phyloP scores from a whole-genome alignment of 1,140 invertebrate species.

The Tachypleus tridentatus region DNA sequence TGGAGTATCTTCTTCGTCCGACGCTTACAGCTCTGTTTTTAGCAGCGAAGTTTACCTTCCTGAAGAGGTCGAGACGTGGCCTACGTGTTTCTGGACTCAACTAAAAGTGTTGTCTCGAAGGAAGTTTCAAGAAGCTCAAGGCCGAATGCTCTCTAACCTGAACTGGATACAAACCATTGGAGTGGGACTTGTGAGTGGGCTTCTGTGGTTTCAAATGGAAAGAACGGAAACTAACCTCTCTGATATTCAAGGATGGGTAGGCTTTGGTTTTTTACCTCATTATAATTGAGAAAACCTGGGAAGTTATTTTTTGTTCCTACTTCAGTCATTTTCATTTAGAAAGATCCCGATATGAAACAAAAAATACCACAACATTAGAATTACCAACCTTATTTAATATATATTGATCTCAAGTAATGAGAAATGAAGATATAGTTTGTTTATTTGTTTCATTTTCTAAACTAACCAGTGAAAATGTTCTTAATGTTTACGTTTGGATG shows the following conservation, averaged over 20 bases:
- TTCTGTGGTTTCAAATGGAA: conserved; percentile 66
- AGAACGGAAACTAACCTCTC: conserved; percentile 58
- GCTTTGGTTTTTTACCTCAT: conserved; percentile 7
- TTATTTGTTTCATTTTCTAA: no score
- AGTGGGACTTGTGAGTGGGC: conserved; percentile 56
- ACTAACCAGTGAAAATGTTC: no score
- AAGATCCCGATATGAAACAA: no score
- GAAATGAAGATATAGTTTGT: no score
- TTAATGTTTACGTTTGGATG: no score
- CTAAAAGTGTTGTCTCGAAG: conserved; percentile 60
- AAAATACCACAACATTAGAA: no score
- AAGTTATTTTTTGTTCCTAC: no score
- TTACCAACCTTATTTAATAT: no score
- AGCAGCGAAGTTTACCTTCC: conserved; percentile 34
- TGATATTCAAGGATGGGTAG: conserved; percentile 64
- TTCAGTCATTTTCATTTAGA: no score
- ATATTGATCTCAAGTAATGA: no score
- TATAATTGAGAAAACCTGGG: no score
- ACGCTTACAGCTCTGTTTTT: conserved; percentile 41
- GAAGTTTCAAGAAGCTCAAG: conserved; percentile 66
- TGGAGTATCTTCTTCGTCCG: conserved; percentile 53
- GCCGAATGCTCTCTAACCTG: conserved; percentile 62
- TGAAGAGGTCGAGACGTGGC: conserved; percentile 42
- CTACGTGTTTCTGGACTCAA: conserved; percentile 68
- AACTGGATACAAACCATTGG: conserved; percentile 69